Evolutionary conservation across 2,888 invertebrate species (phyloP), one percentile per base, ranked within the genome.

Genomic region (Dioctria linearis): DNA sequence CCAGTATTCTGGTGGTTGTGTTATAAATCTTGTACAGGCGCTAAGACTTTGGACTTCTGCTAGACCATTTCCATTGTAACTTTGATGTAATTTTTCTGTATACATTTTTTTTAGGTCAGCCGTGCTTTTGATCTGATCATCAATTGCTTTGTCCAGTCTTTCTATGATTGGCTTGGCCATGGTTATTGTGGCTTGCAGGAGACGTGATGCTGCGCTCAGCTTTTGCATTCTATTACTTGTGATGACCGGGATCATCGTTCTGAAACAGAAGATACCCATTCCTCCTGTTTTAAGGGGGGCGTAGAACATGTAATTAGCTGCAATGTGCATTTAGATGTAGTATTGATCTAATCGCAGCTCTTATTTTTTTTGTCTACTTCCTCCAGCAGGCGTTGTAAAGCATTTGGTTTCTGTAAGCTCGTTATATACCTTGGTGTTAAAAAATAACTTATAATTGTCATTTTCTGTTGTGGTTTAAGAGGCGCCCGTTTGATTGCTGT

Each of bases 381-480:
- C 8, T 61, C 5, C 11, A 76, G 63, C 13, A 46, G 5, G 8
- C n/a, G 5, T 2, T 5, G 8, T n/a, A 25, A n/a, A 4, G 43
- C 40, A 9, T 59, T 76, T 2, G 63, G 76, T 25, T 13, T 11
- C 5, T 76, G 76, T 2, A 46, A 5, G 46, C 46, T 61, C 0
- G 43, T 43, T 3, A 76, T 76, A 4, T 46, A 49, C 25, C 76
- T 42, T 2, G 63, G 63, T 3, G 61, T 37, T 5, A 76, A 6
- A 11, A 46, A 49, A 5, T 13, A 13, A 0, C 25, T 46, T 4
- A 76, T 6, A 3, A 76, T 46, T 2, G n/a, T 13, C 4, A 76
- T 59, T 40, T 76, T 76, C 8, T 76, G 76, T 2, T 76, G 63
- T n/a, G 61, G 76, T 25, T n/a, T 9, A 63, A 25, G 25, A 25